Evolutionary conservation across 1,140 invertebrate species (phyloP).

Genomic region (Drosophila mojavensis): DNA sequence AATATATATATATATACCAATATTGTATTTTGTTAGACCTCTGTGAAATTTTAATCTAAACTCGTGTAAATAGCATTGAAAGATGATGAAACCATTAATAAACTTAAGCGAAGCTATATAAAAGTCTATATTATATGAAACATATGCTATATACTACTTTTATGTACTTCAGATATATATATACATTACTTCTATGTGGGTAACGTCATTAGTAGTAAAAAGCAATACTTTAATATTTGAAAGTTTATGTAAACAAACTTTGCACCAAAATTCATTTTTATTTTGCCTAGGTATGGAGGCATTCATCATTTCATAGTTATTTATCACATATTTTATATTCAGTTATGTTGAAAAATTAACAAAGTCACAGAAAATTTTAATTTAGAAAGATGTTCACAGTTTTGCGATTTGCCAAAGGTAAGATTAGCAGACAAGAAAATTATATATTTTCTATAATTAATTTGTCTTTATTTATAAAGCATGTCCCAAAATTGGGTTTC

Average conservation of each 20-base stretch:
- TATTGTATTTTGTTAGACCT: conserved; percentile 70
- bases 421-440: neutral
- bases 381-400: conserved; percentile 22
- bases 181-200: neutral
- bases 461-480: conserved; percentile 1
- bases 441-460: no score
- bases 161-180: neutral
- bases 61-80: conserved; percentile 75
- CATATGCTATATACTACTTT: neutral
- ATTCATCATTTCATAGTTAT: no score
- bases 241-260: neutral
- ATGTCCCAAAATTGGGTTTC: neutral
- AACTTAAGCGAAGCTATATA: conserved; percentile 65
- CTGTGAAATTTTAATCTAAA: conserved; percentile 76
- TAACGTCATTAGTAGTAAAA: no score
- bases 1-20: conserved; percentile 54
- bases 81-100: conserved; percentile 62
- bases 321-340: neutral
- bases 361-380: neutral
- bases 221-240: no score
- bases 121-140: conserved; percentile 25
- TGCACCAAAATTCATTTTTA: neutral
- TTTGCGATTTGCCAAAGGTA: conserved; percentile 19
- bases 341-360: neutral
- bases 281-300: neutral